Evolutionary conservation across 92 coral and sea anemone genomes (phyloP), one percentile per base, ranked within the genome.

Genomic region (Siderastrea siderea): DNA sequence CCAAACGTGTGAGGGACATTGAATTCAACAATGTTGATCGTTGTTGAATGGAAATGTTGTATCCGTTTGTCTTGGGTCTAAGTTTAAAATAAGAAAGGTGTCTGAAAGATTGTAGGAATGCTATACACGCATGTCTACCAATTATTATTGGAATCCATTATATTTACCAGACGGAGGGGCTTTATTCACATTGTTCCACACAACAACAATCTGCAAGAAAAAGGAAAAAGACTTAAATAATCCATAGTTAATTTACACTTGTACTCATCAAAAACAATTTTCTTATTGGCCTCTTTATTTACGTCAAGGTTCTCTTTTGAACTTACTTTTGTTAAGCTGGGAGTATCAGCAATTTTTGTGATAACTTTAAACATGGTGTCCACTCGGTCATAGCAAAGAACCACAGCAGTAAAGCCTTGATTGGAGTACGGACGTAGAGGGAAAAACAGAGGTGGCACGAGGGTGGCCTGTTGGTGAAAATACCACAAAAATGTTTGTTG

Each of bases 341-440:
- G 99, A 16, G 98, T 95, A 61, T 84, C 85, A 7, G 90, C 95
- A 78, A 97, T 93, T 80, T 87, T 94, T 74, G 92, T 94, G 72
- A 97, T 88, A 47, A 97, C 99, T 68, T 94, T 93, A 51, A 97
- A 97, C 96, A 97, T 94, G 89, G 94, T 94, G 69, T 96, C 94
- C 50, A 95, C 98, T 19, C 99, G 91, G 87, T 97, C 98, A 85
- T 97, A 97, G 65, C 96, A 92, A 75, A 97, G 86, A 57, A 97
- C 98, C 4, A 97, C 99, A 5, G 99, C 99, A 26, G 99, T 95
- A 84, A 97, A 97, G 14, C 99, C 99, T 69, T 94, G 96, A 58
- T 88, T 89, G 26, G 89, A 76, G 46, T 93, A 94, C 54, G 99
- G 98, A 15, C 92, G 96, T 55, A 97, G 83, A 9, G 99, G 99